These are phyloP conservation scores for Columbina picui DNA, from an alignment of 2,113 vertebrate genomes.

Conservation along the genomic window DNA sequence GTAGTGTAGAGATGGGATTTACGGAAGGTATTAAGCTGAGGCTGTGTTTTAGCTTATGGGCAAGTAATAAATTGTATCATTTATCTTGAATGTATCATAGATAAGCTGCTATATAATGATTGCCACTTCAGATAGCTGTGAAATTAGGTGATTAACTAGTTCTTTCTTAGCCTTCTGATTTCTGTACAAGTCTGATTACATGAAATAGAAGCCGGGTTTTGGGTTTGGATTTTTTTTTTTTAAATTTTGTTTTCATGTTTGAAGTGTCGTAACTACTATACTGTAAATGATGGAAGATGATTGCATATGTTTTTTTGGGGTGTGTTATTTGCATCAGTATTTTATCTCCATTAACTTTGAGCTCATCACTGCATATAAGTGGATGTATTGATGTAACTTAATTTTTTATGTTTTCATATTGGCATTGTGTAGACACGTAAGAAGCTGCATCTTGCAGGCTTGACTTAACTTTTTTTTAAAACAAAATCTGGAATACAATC, in stretches of 20 bases:
- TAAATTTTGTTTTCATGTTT: conserved; percentile 90
- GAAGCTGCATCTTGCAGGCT: conserved; percentile 95
- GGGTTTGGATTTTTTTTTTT: conserved; percentile 77
- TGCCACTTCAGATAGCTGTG: conserved; percentile 99
- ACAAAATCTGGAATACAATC: conserved; percentile 82
- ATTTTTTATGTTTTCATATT: conserved; percentile 97
- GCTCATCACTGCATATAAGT: conserved; percentile 98
- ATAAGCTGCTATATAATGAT: conserved; percentile 99
- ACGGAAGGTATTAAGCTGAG: conserved; percentile 89
- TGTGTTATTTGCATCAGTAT: conserved; percentile 97
- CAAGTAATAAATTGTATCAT: conserved; percentile 99
- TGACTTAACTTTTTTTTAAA: conserved; percentile 91
- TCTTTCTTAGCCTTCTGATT: conserved; percentile 94
- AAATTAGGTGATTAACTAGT: conserved; percentile 98
- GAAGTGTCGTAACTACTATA: conserved; percentile 99
- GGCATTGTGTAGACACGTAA: conserved; percentile 90
- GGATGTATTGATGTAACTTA: conserved; percentile 95
- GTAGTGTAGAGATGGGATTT: conserved; percentile 91
- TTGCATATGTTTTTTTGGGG: conserved; percentile 91
- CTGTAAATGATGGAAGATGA: conserved; percentile 96
- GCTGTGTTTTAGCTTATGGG: conserved; percentile 96
- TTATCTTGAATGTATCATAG: conserved; percentile 99
- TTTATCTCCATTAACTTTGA: conserved; percentile 95
- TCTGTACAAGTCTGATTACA: conserved; percentile 97
- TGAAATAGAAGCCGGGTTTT: conserved; percentile 94